Evolutionary conservation across 2,888 invertebrate genomes (phyloP).

Genomic region (Sphaerophoria rueppellii): DNA sequence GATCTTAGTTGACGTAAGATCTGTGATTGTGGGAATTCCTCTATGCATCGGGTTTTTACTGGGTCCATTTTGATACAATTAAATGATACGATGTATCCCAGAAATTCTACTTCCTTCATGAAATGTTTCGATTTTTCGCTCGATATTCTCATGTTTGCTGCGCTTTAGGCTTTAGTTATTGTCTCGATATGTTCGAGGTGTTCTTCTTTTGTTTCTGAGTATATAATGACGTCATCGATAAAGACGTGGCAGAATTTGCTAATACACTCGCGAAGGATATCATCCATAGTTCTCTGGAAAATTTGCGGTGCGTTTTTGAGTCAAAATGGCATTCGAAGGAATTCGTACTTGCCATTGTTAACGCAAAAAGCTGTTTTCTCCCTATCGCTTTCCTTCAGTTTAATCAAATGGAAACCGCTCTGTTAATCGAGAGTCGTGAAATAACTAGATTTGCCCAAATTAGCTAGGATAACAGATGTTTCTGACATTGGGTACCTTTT

Average conservation of each 20-base stretch:
- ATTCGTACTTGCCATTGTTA: slow-evolving; percentile 39
- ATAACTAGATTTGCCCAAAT: slow-evolving; percentile 1
- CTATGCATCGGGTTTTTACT: slow-evolving; percentile 3
- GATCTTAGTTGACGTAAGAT: slow-evolving; percentile 29
- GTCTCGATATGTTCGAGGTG: slow-evolving; percentile 20
- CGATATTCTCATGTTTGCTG: slow-evolving; percentile 39
- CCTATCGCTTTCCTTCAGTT: slow-evolving; percentile 11
- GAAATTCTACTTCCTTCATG: slow-evolving; percentile 26
- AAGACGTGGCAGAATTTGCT: slow-evolving; percentile 31
- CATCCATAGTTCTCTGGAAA: slow-evolving; percentile 26
- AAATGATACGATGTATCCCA: slow-evolving; percentile 16
- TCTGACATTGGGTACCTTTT: slow-evolving; percentile 1
- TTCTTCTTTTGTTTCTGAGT: slow-evolving; percentile 28
- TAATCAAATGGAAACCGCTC: slow-evolving; percentile 17
- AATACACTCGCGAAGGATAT: slow-evolving; percentile 6
- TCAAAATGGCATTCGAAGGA: slow-evolving; percentile 26
- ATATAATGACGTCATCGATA: slow-evolving; percentile 36
- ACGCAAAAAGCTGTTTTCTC: slow-evolving; percentile 8
- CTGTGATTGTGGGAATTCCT: slow-evolving; percentile 12
- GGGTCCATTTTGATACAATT: slow-evolving; percentile 13
- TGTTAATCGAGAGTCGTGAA: slow-evolving; percentile 13
- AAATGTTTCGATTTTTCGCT: slow-evolving; percentile 35
- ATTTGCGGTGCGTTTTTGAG: slow-evolving; percentile 28
- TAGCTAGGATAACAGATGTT: not conserved
- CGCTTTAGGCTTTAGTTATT: slow-evolving; percentile 22